A percentile compares a stretch with the other conserved stretches of the same genome.
phyloP scores from a whole-genome alignment of 2,888 invertebrate genomes.

The Nipponacmea schrenckii region DNA sequence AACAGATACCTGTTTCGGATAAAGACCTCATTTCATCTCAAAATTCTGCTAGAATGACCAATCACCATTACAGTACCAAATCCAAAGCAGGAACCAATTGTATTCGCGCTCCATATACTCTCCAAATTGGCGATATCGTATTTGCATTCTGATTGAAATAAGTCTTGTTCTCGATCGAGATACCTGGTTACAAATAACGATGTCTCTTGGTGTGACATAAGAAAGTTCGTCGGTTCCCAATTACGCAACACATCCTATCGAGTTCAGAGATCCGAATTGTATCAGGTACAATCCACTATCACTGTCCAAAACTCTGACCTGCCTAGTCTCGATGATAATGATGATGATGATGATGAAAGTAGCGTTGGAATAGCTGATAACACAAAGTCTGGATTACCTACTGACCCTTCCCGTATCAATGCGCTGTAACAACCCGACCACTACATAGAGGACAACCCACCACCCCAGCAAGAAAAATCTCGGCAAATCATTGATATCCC shows the following conservation, averaged over 20 bases:
- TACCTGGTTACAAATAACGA: neutral
- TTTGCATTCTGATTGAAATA: neutral
- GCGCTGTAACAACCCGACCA: too few species aligned
- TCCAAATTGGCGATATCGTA: neutral
- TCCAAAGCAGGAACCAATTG: neutral
- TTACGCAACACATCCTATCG: neutral
- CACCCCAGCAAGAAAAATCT: too few species aligned
- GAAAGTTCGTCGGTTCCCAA: neutral
- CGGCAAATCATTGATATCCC: too few species aligned
- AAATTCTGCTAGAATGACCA: neutral
- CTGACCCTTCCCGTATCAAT: too few species aligned
- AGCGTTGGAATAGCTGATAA: too few species aligned
- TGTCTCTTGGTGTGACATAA: neutral
- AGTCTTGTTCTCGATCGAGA: neutral
- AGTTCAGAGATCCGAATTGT: neutral
- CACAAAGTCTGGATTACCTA: too few species aligned
- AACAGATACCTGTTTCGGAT: constrained; percentile 7
- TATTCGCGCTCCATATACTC: neutral
- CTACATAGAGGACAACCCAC: too few species aligned
- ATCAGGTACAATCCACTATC: neutral
- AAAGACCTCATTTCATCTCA: constrained; percentile 3
- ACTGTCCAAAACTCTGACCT: neutral
- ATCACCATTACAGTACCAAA: constrained; percentile 2
- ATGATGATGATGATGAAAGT: neutral
- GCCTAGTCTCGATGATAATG: neutral